Percentiles rank a stretch among this genome's conserved stretches.
Conservation (phyloP, 1,140 invertebrate species). For the Chionoecetes opilio region DNA sequence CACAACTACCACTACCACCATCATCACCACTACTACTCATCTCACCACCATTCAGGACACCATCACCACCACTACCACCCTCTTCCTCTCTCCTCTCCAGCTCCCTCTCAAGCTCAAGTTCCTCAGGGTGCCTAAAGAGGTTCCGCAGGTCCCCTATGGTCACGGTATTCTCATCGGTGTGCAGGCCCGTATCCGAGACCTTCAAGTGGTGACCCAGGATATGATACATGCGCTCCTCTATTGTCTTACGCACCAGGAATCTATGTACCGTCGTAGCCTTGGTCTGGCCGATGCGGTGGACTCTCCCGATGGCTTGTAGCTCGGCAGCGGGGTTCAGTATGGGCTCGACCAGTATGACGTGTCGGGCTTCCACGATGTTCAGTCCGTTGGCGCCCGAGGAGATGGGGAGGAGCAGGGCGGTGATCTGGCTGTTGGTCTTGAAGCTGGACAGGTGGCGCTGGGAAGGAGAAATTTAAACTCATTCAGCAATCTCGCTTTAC, state of each 20-base stretch:
- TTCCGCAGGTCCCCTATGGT: slow-evolving; percentile 81
- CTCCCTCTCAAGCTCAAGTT: slow-evolving; percentile 83
- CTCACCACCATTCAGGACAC: neutral
- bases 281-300: slow-evolving; percentile 92
- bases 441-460: slow-evolving; percentile 83
- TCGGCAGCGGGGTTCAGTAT: slow-evolving; percentile 90
- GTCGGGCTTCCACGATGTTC: slow-evolving; percentile 91
- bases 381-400: slow-evolving; percentile 90
- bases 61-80: neutral
- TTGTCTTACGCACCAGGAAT: slow-evolving; percentile 88
- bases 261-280: slow-evolving; percentile 85
- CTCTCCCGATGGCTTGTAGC: slow-evolving; percentile 90
- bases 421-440: slow-evolving; percentile 85
- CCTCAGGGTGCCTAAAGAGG: slow-evolving; percentile 79
- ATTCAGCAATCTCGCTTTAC: no score
- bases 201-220: slow-evolving; percentile 81
- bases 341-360: slow-evolving; percentile 91
- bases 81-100: neutral
- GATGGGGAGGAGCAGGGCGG: slow-evolving; percentile 89
- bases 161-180: slow-evolving; percentile 81
- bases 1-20: neutral
- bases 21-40: neutral
- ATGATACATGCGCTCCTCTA: slow-evolving; percentile 88
- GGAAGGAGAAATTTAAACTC: no score
- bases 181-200: neutral